A percentile compares a stretch with the other conserved stretches of the same genome.
These are phyloP conservation scores for Proteles cristata DNA, from an alignment of 2,113 vertebrate species.

Conservation along the genomic window DNA sequence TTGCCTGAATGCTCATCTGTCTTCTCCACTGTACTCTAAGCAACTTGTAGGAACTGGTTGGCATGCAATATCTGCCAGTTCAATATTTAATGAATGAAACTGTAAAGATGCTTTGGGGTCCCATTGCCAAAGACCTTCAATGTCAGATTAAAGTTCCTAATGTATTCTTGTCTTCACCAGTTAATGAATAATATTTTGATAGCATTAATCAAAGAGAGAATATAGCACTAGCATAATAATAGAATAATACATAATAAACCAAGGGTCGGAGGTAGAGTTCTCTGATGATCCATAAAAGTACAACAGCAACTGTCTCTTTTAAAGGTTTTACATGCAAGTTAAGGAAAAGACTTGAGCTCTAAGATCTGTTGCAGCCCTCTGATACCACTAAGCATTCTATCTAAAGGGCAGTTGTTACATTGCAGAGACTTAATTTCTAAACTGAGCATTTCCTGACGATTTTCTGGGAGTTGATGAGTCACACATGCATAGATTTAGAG, in stretches of 20 bases:
- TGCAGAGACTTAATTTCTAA: conserved; percentile 58
- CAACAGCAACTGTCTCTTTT: neutral
- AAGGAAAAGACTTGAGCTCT: neutral
- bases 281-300: neutral
- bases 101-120: neutral
- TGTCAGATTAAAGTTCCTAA: neutral
- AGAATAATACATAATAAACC: neutral
- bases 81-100: neutral
- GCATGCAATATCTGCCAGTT: neutral
- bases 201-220: neutral
- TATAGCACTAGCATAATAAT: neutral
- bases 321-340: neutral
- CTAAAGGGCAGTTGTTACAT: neutral
- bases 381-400: neutral
- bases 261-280: neutral
- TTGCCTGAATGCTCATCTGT: neutral
- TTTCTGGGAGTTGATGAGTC: conserved; percentile 75
- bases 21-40: neutral
- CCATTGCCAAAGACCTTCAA: neutral
- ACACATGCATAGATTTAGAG: conserved; percentile 31
- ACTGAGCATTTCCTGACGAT: conserved; percentile 67
- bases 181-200: neutral
- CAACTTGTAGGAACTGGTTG: neutral
- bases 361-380: neutral
- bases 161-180: neutral